These are phyloP conservation scores for Thalpophila matura DNA, from an alignment of 2,888 invertebrate species.

Conservation along the genomic window DNA sequence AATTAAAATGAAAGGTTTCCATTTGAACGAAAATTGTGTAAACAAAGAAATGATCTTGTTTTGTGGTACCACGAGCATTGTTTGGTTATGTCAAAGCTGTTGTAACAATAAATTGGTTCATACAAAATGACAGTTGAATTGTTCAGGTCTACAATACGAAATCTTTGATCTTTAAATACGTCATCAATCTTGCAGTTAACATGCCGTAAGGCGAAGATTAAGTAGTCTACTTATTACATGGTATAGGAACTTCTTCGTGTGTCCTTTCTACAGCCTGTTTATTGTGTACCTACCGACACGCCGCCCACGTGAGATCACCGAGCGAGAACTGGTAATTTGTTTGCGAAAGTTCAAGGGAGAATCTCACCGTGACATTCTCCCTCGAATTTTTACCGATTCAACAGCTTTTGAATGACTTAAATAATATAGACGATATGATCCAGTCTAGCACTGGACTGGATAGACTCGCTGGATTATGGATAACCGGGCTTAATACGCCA, in stretches of 20 bases:
- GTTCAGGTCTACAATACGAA: background rate
- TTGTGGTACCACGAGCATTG: slow-evolving; percentile 5
- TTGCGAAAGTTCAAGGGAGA: no score
- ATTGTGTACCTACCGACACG: no score
- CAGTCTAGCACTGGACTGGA: no score
- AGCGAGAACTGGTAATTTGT: no score
- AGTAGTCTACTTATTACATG: no score
- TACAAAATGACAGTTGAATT: slow-evolving; percentile 2
- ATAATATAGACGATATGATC: no score
- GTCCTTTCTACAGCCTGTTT: background rate
- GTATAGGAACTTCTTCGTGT: background rate
- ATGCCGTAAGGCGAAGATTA: slow-evolving; percentile 5
- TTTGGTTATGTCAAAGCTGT: slow-evolving; percentile 9
- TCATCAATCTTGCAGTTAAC: slow-evolving; percentile 4
- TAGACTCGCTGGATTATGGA: no score
- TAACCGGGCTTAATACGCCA: no score
- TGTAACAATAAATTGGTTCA: slow-evolving; percentile 13
- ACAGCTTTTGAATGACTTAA: no score
- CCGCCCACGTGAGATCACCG: no score
- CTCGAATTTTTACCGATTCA: no score
- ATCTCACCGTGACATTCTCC: no score
- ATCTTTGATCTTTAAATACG: slow-evolving; percentile 1
- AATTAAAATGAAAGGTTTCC: background rate
- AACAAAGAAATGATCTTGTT: background rate
- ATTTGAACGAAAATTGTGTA: background rate